Evolutionary conservation across 2,797 vertebrate species (phyloP).

Genomic region (Dendrocincla tyrannina): DNA sequence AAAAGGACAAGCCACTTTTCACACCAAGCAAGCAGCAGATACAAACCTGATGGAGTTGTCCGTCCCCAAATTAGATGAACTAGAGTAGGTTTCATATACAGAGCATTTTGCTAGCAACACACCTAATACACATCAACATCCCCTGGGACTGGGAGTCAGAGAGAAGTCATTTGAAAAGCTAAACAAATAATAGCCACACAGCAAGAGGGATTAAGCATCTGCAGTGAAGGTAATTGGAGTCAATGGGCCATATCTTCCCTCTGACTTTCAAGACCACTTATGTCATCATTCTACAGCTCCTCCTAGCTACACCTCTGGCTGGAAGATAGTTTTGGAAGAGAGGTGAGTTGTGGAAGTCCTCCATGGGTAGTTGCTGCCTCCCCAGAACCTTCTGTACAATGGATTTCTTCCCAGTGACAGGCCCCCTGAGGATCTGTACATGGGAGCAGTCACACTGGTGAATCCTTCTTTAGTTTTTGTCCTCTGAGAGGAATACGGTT

Average conservation of each 20-base stretch:
- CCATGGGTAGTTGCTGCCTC: neutral
- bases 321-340: neutral
- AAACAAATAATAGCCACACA: conserved; percentile 47
- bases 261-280: conserved; percentile 26
- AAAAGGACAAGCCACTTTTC: conserved; percentile 65
- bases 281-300: neutral
- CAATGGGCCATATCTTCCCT: conserved; percentile 25
- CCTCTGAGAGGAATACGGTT: neutral
- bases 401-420: neutral
- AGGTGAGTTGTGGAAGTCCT: neutral
- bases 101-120: conserved; percentile 18
- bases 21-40: conserved; percentile 68
- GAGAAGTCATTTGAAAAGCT: conserved; percentile 33
- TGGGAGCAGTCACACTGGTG: neutral
- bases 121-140: conserved; percentile 12
- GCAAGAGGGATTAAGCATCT: conserved; percentile 32
- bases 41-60: conserved; percentile 64
- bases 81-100: conserved; percentile 18
- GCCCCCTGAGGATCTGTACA: neutral
- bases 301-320: neutral
- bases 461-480: neutral
- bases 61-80: conserved; percentile 18
- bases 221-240: conserved; percentile 27
- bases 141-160: neutral
- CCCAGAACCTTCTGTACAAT: neutral